phyloP scores from a whole-genome alignment of 2,888 invertebrate species.

The Isoperla grammatica region DNA sequence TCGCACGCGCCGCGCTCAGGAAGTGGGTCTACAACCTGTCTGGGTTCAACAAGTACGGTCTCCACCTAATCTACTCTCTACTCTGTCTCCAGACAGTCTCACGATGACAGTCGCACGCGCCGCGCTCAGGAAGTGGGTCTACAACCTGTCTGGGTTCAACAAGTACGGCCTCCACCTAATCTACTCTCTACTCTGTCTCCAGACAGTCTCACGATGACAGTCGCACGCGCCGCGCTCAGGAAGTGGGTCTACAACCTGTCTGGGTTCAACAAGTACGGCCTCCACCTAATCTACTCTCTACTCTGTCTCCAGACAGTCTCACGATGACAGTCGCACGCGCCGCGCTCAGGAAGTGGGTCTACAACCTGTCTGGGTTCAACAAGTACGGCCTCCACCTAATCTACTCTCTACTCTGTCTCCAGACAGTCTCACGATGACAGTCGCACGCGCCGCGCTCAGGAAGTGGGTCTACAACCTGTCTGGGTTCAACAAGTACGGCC shows the following conservation, averaged over 20 bases:
- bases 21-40: conserved; percentile 72
- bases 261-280: conserved; percentile 76
- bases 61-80: conserved; percentile 74
- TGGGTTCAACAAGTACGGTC: conserved; percentile 76
- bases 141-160: conserved; percentile 73
- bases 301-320: too few species aligned
- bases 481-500: conserved; percentile 76
- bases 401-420: too few species aligned
- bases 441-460: conserved; percentile 51
- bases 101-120: too few species aligned
- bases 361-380: conserved; percentile 73
- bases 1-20: conserved; percentile 51
- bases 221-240: conserved; percentile 51
- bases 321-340: too few species aligned
- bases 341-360: conserved; percentile 64
- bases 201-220: too few species aligned
- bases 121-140: conserved; percentile 64
- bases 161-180: conserved; percentile 74
- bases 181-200: too few species aligned
- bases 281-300: conserved; percentile 74
- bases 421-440: too few species aligned
- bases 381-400: conserved; percentile 74
- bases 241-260: conserved; percentile 72
- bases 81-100: too few species aligned
- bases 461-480: conserved; percentile 72